Percentiles rank a stretch among this genome's conserved stretches.
phyloP scores from a whole-genome alignment of 2,797 vertebrate species.

The Arctocebus calabarensis region DNA sequence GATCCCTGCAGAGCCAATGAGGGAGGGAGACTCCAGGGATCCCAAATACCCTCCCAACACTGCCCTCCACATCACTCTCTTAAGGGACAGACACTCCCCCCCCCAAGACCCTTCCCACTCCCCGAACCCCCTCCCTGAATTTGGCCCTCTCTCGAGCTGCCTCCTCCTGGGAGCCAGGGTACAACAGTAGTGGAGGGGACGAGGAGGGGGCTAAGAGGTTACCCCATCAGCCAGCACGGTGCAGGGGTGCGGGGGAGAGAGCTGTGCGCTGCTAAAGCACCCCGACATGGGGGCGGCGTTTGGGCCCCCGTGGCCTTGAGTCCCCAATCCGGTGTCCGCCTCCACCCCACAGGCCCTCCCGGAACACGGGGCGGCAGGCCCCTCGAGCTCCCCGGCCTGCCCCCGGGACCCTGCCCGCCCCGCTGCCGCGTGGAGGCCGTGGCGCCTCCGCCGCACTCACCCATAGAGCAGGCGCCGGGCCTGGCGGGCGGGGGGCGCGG shows the following conservation, averaged over 20 bases:
- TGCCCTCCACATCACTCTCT: neutral
- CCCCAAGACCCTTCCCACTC: neutral
- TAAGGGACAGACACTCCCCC: too few species aligned
- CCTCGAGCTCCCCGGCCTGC: neutral
- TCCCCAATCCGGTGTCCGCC: neutral
- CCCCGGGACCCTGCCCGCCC: neutral
- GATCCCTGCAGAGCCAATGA: neutral
- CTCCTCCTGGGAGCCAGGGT: neutral
- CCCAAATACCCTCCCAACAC: neutral
- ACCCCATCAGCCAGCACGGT: neutral
- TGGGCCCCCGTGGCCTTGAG: neutral
- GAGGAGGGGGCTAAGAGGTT: neutral
- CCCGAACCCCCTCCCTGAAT: neutral
- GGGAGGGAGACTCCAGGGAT: neutral
- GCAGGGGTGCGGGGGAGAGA: neutral
- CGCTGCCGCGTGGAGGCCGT: neutral
- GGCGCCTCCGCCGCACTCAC: slow-evolving; percentile 59
- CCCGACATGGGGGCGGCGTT: neutral
- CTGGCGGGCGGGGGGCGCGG: neutral
- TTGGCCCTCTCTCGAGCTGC: neutral
- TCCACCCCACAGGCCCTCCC: neutral
- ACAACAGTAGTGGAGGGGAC: neutral
- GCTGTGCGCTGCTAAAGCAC: neutral
- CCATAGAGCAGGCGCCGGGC: slow-evolving; percentile 70
- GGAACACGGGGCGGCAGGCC: neutral